A percentile compares a stretch with the other conserved stretches of the same genome.
Evolutionary conservation across 1,140 invertebrate species (phyloP).

Genomic region (Drosophila subpulchrella): DNA sequence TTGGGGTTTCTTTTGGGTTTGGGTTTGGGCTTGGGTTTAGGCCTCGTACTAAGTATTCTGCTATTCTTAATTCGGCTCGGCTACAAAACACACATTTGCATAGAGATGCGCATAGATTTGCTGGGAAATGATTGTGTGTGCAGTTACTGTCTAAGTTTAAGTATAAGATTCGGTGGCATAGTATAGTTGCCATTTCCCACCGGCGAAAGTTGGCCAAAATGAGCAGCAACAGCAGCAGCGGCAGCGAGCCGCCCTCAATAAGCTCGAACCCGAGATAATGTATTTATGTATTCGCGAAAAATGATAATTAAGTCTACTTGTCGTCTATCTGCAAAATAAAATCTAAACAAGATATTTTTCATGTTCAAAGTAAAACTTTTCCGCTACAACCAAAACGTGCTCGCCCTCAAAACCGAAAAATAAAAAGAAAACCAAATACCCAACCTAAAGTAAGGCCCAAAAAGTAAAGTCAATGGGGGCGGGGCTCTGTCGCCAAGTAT

Average conservation of each 20-base stretch:
- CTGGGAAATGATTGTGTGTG: constrained; percentile 76
- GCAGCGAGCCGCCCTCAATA: constrained; percentile 62
- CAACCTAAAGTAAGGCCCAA: constrained; percentile 18
- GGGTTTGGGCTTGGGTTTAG: constrained; percentile 1
- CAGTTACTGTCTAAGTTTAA: constrained; percentile 6
- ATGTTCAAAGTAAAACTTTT: constrained; percentile 78
- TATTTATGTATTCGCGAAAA: constrained; percentile 70
- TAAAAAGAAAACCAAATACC: neutral
- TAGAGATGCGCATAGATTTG: constrained; percentile 78
- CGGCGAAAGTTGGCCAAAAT: constrained; percentile 76
- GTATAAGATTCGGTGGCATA: constrained; percentile 3
- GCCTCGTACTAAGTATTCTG: constrained; percentile 45
- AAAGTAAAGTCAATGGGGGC: constrained; percentile 10
- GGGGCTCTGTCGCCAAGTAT: constrained; percentile 34
- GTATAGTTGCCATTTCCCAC: constrained; percentile 39
- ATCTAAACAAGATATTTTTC: constrained; percentile 84
- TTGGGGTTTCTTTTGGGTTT: neutral
- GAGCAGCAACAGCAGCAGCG: constrained; percentile 17
- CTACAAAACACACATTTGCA: constrained; percentile 76
- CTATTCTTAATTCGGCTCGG: constrained; percentile 66
- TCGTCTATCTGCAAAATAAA: constrained; percentile 81
- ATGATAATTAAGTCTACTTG: constrained; percentile 84
- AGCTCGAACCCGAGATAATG: constrained; percentile 50
- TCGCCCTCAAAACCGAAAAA: constrained; percentile 43
- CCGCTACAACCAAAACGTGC: constrained; percentile 81